phyloP scores from a whole-genome alignment of 1,140 invertebrate species.

The Papilio machaon region DNA sequence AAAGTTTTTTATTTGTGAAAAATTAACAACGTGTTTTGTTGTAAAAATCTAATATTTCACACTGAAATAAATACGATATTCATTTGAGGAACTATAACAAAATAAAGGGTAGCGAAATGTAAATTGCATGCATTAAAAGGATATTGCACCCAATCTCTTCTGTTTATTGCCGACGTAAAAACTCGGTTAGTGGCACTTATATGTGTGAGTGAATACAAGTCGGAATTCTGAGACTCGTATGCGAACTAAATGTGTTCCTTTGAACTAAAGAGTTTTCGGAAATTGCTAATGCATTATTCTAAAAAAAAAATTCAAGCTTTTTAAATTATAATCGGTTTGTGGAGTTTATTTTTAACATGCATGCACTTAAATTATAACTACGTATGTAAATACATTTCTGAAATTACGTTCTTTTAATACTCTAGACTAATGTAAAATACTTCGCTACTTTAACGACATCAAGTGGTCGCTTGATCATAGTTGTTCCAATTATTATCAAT shows the following conservation, averaged over 20 bases:
- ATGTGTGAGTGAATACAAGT: not conserved
- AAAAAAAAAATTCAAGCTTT: not conserved
- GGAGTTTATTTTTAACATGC: too few species aligned
- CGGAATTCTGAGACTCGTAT: not conserved
- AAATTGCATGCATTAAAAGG: conserved; percentile 26
- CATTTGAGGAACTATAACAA: not conserved
- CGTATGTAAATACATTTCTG: too few species aligned
- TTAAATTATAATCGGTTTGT: not conserved
- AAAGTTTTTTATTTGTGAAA: too few species aligned
- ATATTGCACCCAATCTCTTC: conserved; percentile 24
- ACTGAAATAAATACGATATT: too few species aligned
- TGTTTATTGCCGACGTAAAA: conserved; percentile 23
- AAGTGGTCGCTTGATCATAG: not conserved
- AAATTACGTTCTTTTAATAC: too few species aligned
- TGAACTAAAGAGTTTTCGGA: conserved; percentile 9
- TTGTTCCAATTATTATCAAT: not conserved
- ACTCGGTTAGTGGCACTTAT: conserved; percentile 14
- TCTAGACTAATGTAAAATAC: too few species aligned
- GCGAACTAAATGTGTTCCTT: conserved; percentile 13
- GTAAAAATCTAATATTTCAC: too few species aligned
- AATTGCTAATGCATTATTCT: not conserved
- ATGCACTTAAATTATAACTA: too few species aligned
- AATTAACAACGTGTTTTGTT: too few species aligned
- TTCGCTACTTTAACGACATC: not conserved
- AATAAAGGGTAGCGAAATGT: conserved; percentile 12